A percentile compares a stretch with the other conserved stretches of the same genome.
Evolutionary conservation across 2,888 invertebrate species (phyloP).

Genomic region (Palloptera scutellata): DNA sequence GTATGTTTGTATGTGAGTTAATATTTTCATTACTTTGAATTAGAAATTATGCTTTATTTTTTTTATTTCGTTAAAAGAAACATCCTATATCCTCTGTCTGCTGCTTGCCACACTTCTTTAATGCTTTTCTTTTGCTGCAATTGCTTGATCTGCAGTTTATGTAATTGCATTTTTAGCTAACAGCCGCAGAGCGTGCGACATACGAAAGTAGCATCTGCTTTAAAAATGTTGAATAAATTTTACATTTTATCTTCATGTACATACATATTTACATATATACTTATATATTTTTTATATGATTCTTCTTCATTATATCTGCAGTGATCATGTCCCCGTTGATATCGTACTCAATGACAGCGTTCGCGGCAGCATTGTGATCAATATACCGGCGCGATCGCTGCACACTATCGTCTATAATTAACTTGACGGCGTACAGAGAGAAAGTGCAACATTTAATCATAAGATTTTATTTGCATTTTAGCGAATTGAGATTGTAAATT

Average conservation of each 20-base stretch:
- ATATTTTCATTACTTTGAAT: conserved; percentile 30
- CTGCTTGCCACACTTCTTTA: conserved; percentile 35
- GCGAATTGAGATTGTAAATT: no score
- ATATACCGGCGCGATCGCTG: conserved; percentile 62
- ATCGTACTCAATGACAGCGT: conserved; percentile 60
- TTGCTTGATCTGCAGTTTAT: not conserved
- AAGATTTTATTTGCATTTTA: no score
- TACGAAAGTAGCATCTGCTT: conserved; percentile 25
- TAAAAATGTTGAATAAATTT: conserved; percentile 37
- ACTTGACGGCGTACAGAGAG: conserved; percentile 8
- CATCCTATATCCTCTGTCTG: not conserved
- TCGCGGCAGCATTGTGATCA: conserved; percentile 56
- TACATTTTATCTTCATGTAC: conserved; percentile 1
- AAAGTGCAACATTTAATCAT: no score
- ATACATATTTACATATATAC: conserved; percentile 6
- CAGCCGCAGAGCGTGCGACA: conserved; percentile 17
- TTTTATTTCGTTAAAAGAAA: conserved; percentile 25
- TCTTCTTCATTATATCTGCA: conserved; percentile 44
- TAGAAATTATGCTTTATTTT: conserved; percentile 41
- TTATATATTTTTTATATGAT: not conserved
- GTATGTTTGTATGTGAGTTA: not conserved
- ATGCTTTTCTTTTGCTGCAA: conserved; percentile 24
- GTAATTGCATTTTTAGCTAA: conserved; percentile 30
- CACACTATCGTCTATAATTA: conserved; percentile 64
- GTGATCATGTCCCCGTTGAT: conserved; percentile 52